Base-by-base conservation (phyloP, 2,888 invertebrate species). In the Lycophotia porphyrea region DNA sequence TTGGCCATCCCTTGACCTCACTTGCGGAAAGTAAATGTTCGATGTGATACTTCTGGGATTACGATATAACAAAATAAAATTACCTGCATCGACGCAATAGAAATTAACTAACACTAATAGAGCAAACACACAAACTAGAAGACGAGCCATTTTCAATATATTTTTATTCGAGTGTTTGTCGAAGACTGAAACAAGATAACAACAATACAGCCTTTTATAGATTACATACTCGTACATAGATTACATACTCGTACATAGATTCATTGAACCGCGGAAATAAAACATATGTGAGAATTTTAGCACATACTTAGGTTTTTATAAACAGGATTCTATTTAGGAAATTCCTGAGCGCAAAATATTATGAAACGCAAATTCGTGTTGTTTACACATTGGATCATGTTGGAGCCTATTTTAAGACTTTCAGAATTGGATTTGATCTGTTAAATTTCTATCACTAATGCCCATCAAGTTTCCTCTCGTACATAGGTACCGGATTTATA, bases 71-170 rank as follows among this genome's bases (percentile, higher is more conserved):
- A 55, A 39, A 64, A 52, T 34, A 13, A 34, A 60, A 71, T 80
- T 82, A 82, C 82, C 82, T 84, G 81, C 70, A 27, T 76, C n/a
- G 21, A 67, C 52, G 15, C 36, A 60, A 0, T 15, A 39, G 0
- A 75, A 7, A 55, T 55, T 58, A 21, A 80, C 47, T 47, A 80
- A 36, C 3, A 67, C 72, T 13, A 82, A 5, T 47, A 84, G 36
- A 44, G 60, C 74, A 2, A 70, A 60, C 8, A 55, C 69, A 61
- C 42, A 84, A 61, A 74, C 34, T 60, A 60, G n/a, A n/a, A 83
- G 52, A 31, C 74, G 85, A 42, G 85, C 52, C 83, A 83, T 85
- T 31, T 64, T 84, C 21, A 55, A 44, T 31, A 11, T 47, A 36
- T 31, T 27, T 13, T 18, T 11, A 73, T 27, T 63, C 58, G 36